These are phyloP conservation scores for Okamejei kenojei DNA, from an alignment of 2,797 vertebrate genomes.

Conservation along the genomic window DNA sequence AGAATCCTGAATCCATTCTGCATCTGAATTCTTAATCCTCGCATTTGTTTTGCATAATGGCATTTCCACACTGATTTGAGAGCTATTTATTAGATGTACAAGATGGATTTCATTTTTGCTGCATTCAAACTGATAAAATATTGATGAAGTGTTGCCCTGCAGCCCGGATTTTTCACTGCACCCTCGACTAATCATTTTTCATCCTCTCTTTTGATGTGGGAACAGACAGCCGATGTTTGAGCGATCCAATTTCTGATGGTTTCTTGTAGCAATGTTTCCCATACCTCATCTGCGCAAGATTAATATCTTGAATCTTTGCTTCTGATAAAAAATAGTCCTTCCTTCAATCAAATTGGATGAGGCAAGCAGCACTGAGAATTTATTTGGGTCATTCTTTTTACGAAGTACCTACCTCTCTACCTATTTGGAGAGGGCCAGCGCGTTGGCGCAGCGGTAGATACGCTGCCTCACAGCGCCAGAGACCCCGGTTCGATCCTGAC, in stretches of 20 bases:
- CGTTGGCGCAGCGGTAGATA: too few relatives aligned
- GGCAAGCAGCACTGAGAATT: not conserved
- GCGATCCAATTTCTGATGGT: not conserved
- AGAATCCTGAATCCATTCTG: not conserved
- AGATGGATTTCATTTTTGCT: not conserved
- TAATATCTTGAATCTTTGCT: not conserved
- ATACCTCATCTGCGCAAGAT: not conserved
- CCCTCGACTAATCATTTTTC: not conserved
- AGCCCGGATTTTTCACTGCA: not conserved
- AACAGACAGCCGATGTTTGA: not conserved
- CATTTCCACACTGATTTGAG: not conserved
- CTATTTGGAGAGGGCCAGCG: too few relatives aligned
- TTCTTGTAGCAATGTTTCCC: not conserved
- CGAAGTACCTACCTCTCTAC: too few relatives aligned
- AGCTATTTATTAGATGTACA: not conserved
- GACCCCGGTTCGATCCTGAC: too few relatives aligned
- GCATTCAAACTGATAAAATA: conserved; percentile 15
- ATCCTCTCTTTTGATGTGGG: not conserved
- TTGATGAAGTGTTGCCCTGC: not conserved
- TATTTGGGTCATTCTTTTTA: too few relatives aligned
- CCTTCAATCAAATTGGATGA: not conserved
- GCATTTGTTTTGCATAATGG: not conserved
- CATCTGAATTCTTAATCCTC: not conserved
- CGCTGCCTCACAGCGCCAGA: too few relatives aligned
- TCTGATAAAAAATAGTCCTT: not conserved